Evolutionary conservation across 2,888 invertebrate genomes (phyloP), one percentile per base, ranked within the genome.

Genomic region (Tenodera sinensis): DNA sequence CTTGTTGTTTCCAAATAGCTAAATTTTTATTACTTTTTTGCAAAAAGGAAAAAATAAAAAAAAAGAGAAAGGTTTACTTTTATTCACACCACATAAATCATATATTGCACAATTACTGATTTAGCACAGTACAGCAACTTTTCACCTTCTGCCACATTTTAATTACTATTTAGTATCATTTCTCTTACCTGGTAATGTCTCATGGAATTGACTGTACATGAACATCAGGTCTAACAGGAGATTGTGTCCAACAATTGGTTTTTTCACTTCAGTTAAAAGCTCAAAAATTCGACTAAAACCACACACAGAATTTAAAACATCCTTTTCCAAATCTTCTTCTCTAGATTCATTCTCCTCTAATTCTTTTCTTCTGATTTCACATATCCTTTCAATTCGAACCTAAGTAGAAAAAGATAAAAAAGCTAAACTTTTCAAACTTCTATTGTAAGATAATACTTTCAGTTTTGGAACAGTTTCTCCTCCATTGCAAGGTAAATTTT

Each of bases 211-310:
- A 91, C 96, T 95, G 92, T 96, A 95, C 89, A 97, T 93, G 34
- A 97, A 94, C 91, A 97, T 92, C 1, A 96, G 93, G 92, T 97
- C 97, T 90, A 96, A 93, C 88, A 96, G 94, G 90, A 96, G 92
- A 92, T 98, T 98, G 92, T 97, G 97, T 0, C 97, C 97, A 34
- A 97, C 93, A 30, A 97, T 93, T 4, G 97, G 97, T 93, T 96
- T 97, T 91, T 95, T 94, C 9, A 94, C 92, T 2, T 93, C 92
- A 54, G 93, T 93, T n/a, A 97, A 92, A 0, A 96, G 92, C 27
- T 95, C 92, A 90, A 97, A 96, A 20, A 97, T 93, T 92, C 94
- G 94, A 1, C 96, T 95, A 92, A 97, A 97, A 9, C 97, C 97
- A 87, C 95, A 92, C 88, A 96, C 93, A 90, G 94, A 92, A 71